A percentile compares a stretch with the other conserved stretches of the same genome.
Evolutionary conservation across 2,113 vertebrate species (phyloP).

Genomic region (Atrichornis clamosus): DNA sequence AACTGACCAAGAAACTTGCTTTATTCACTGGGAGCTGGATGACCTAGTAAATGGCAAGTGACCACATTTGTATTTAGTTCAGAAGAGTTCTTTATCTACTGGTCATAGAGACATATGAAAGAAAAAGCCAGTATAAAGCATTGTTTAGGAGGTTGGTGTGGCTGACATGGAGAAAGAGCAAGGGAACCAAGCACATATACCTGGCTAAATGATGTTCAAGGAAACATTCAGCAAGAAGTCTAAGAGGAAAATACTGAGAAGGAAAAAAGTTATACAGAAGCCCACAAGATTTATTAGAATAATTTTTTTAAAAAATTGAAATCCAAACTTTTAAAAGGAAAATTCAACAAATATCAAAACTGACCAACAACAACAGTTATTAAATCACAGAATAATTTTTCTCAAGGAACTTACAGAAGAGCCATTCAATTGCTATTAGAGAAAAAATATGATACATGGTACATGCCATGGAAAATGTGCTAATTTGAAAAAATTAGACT

Average conservation of each 20-base stretch:
- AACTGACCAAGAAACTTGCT: background rate
- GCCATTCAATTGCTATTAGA: background rate
- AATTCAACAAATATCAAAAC: background rate
- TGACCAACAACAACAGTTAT: background rate
- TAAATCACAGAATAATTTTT: background rate
- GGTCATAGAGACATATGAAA: background rate
- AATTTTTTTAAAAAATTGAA: background rate
- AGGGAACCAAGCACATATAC: background rate
- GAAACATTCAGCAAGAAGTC: background rate
- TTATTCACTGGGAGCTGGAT: background rate
- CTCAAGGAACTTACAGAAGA: background rate
- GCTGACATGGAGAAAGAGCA: background rate
- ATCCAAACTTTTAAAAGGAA: background rate
- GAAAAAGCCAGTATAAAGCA: background rate
- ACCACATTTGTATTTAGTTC: background rate
- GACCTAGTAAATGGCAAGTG: background rate
- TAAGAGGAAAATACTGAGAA: background rate
- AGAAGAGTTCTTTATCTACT: background rate
- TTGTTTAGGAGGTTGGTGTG: background rate
- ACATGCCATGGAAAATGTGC: background rate
- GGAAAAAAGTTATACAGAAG: background rate
- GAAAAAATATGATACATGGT: background rate
- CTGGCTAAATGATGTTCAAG: background rate
- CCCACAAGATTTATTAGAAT: background rate
- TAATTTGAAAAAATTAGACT: background rate